A percentile compares a stretch with the other conserved stretches of the same genome.
These are phyloP conservation scores for Hemithea aestivaria DNA, from an alignment of 2,888 invertebrate genomes.

Conservation along the genomic window DNA sequence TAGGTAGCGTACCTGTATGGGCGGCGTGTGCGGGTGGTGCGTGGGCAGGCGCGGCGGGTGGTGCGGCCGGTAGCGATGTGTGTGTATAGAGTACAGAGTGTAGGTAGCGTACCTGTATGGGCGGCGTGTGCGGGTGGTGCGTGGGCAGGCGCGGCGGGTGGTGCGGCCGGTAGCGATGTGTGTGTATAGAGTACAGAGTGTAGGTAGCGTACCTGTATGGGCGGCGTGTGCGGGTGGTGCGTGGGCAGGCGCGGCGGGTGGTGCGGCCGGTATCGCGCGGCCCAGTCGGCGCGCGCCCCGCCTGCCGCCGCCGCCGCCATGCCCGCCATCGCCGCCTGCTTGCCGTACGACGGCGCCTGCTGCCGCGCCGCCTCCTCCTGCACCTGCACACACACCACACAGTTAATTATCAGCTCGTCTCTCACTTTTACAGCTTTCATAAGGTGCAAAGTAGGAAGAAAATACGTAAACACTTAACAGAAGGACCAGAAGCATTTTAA, in stretches of 20 bases:
- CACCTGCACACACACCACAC: slow-evolving; percentile 71
- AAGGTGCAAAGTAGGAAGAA: too few relatives aligned
- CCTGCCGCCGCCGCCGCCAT: slow-evolving; percentile 49
- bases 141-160: slow-evolving; percentile 70
- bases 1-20: too few relatives aligned
- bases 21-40: slow-evolving; percentile 66
- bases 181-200: too few relatives aligned
- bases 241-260: slow-evolving; percentile 70
- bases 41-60: slow-evolving; percentile 60
- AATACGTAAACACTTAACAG: too few relatives aligned
- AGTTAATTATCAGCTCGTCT: too few relatives aligned
- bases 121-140: slow-evolving; percentile 38
- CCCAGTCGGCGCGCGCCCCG: slow-evolving; percentile 43
- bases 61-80: too few relatives aligned
- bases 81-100: too few relatives aligned
- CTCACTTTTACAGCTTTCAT: too few relatives aligned
- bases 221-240: slow-evolving; percentile 38
- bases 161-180: slow-evolving; percentile 50
- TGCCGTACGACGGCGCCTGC: slow-evolving; percentile 91
- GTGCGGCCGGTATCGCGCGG: slow-evolving; percentile 44
- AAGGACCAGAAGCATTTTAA: not conserved
- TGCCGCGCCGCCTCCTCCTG: slow-evolving; percentile 96
- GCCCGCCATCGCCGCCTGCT: slow-evolving; percentile 80
- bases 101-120: too few relatives aligned
- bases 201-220: too few relatives aligned